Percentiles rank a stretch among this genome's conserved stretches.
Conservation (phyloP, 2,113 vertebrate species). For the Thunnus thynnus region DNA sequence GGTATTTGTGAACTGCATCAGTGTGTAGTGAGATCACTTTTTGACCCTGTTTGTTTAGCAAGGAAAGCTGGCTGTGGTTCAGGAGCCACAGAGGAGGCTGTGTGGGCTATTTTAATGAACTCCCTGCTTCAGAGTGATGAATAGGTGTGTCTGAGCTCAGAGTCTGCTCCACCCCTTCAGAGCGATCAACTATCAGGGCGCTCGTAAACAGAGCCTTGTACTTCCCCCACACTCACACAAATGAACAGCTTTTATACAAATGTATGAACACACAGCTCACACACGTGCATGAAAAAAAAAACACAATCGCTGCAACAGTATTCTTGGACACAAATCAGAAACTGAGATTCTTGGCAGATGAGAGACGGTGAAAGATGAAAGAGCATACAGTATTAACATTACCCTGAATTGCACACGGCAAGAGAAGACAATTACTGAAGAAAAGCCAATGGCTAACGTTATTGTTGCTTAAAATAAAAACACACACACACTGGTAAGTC, state of each 20-base stretch:
- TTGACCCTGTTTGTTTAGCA: slow-evolving; percentile 65
- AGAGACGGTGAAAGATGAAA: slow-evolving; percentile 21
- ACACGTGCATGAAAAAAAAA: slow-evolving; percentile 5
- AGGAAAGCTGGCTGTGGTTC: slow-evolving; percentile 44
- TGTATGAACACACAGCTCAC: slow-evolving; percentile 19
- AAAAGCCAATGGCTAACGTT: neutral
- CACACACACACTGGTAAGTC: no score
- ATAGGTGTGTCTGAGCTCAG: slow-evolving; percentile 69
- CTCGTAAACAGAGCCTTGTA: slow-evolving; percentile 23
- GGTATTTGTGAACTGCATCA: slow-evolving; percentile 17
- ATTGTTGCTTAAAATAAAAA: slow-evolving; percentile 11
- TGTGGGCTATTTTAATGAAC: slow-evolving; percentile 79
- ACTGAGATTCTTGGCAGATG: slow-evolving; percentile 16
- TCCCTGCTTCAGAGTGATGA: slow-evolving; percentile 76
- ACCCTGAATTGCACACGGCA: neutral
- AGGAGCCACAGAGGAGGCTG: slow-evolving; percentile 65
- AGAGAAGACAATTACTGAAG: slow-evolving; percentile 5
- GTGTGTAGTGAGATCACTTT: slow-evolving; percentile 14
- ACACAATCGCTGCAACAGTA: slow-evolving; percentile 10
- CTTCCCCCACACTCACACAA: slow-evolving; percentile 38
- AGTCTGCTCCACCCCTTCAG: slow-evolving; percentile 65
- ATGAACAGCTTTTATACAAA: neutral
- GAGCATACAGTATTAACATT: slow-evolving; percentile 4
- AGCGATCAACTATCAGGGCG: slow-evolving; percentile 50
- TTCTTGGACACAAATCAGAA: slow-evolving; percentile 14